Percentiles rank a stretch among this genome's conserved stretches.
phyloP scores from a whole-genome alignment of 2,888 invertebrate genomes.

The Acronicta alni region DNA sequence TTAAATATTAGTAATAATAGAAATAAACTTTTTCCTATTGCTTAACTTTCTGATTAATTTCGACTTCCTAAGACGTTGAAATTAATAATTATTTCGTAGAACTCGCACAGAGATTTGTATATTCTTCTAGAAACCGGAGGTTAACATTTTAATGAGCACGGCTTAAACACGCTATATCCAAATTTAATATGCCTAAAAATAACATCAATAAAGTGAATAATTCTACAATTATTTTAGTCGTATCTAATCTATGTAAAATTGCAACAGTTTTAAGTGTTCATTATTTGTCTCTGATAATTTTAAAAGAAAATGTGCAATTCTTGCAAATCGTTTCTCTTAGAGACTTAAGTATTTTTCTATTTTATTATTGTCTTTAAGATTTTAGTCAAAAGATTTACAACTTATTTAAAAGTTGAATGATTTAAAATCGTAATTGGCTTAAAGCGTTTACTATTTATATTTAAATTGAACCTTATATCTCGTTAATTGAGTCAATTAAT shows the following conservation, averaged over 20 bases:
- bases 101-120: not conserved
- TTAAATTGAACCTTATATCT: constrained; percentile 46
- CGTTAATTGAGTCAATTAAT: constrained; percentile 74
- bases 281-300: too few relatives aligned
- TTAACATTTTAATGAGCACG: constrained; percentile 35
- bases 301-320: too few relatives aligned
- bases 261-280: too few relatives aligned
- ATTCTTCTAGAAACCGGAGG: not conserved
- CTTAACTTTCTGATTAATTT: too few relatives aligned
- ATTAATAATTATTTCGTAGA: too few relatives aligned
- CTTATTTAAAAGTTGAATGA: not conserved
- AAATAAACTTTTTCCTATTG: too few relatives aligned
- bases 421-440: constrained; percentile 31
- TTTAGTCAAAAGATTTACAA: constrained; percentile 2
- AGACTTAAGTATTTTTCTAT: not conserved
- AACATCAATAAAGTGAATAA: too few relatives aligned
- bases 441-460: constrained; percentile 27
- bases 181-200: constrained; percentile 18
- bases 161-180: constrained; percentile 34
- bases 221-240: not conserved
- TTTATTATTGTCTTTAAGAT: not conserved
- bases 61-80: too few relatives aligned
- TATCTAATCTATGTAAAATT: too few relatives aligned
- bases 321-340: too few relatives aligned
- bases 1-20: too few relatives aligned